Base-by-base conservation (phyloP, 2,113 vertebrate genomes). In the Heterotis niloticus region DNA sequence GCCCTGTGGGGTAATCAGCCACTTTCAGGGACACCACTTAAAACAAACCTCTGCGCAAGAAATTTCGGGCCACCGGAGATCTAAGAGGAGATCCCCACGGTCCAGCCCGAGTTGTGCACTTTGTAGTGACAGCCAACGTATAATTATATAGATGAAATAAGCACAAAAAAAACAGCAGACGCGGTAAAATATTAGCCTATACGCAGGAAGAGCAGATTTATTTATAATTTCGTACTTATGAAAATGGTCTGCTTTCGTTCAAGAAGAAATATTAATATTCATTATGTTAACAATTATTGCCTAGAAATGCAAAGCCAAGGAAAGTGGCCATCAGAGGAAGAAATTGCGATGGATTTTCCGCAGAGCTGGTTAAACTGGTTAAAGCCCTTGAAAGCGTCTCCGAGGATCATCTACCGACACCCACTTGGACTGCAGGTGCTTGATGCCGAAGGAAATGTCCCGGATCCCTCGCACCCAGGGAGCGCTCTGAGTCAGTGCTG, bases 231-330 rank as follows among this genome's bases (percentile, higher is more conserved):
- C 34, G 7, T 44, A 44, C 34, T 44, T 44, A 44, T 7, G 7
- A 44, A 44, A 44, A 44, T 44, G 34, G 34, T 44, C 7, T 2
- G 34, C 34, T 4, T 44, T 44, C 2, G 7, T 44, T 44, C 34
- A 44, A 44, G 34, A 44, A 4, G 34, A 44, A 44, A 44, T 62
- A 11, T 20, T 62, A 20, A 62, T 62, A 62, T 62, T 62, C 3
- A 20, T 62, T 11, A 1, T 14, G 34, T 44, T 44, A 20, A 62
- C 11, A 62, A 62, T 17, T 62, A 20, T 20, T 17, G 59, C 59
- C 2, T 20, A 11, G 20, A 62, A 62, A 17, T 11, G 11, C 81
- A 87, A 85, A 88, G 87, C 86, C 84, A 86, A 84, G 84, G 78
- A 84, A 85, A 87, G 59, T 62, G 14, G 34, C 20, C 59, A 62